Base-by-base conservation (phyloP, 2,113 vertebrate species). In the Percopsis transmontana region DNA sequence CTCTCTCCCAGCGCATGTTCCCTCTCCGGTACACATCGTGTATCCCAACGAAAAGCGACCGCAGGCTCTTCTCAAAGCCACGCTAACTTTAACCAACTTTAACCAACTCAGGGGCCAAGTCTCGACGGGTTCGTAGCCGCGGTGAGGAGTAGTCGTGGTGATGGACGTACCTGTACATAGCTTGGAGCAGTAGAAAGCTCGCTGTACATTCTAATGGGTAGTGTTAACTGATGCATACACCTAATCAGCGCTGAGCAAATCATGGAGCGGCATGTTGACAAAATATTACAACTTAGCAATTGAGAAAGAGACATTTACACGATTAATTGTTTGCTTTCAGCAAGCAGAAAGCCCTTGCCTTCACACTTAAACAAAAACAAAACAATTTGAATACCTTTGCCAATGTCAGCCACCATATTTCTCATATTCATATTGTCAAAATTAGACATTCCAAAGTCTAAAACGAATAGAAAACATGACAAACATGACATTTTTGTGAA, bases 1-100 rank as follows among this genome's bases (percentile, higher is more conserved):
- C 66, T 60, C 23, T 52, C 40, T 63, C 58, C 65, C 68, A 66
- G 39, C 3, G 2, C 20, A 24, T 41, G 53, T 66, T 70, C 54
- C 68, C 58, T 55, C 60, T 62, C 71, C 86, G 65, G 63, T 87
- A 48, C 65, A 55, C 60, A 67, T 68, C 68, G 60, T 73, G 62
- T 42, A 67, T 77, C 68, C 64, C 33, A 59, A 69, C 62, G 62
- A 60, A 72, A 74, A 77, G 71, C 53, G 54, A 42, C 73, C 77
- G 47, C 63, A 79, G 64, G 56, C 63, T 68, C 51, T 62, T 68
- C 54, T 14, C 13, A 69, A 56, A 58, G 68, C 2, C 74, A 69
- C 62, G 76, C 74, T 48, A 44, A 47, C 42, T 62, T 20, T 78
- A 33, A 7, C 27, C 8, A 33, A 33, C 27, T 7, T 33, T 33